Evolutionary conservation across 2,888 invertebrate species (phyloP).

Genomic region (Junonia oenone): DNA sequence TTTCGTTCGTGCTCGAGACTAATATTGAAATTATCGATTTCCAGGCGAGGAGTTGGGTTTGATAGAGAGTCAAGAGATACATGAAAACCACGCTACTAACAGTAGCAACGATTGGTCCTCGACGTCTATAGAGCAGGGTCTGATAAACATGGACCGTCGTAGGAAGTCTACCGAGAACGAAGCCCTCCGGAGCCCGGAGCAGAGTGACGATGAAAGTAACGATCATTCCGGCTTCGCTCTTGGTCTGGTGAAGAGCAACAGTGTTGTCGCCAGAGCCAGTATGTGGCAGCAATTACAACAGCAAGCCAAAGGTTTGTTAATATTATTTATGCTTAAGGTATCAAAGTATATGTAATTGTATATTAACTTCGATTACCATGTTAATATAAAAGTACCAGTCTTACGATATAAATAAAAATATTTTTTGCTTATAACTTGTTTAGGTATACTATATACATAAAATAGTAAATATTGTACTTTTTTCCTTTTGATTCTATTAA

Average conservation of each 20-base stretch:
- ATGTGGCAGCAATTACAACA: slow-evolving; percentile 85
- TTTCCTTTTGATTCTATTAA: too few species aligned
- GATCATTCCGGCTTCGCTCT: slow-evolving; percentile 56
- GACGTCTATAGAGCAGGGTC: slow-evolving; percentile 64
- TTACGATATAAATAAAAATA: too few species aligned
- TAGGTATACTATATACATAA: too few species aligned
- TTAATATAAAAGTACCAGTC: too few species aligned
- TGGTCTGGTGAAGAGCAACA: slow-evolving; percentile 80
- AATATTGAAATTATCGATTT: slow-evolving; percentile 39
- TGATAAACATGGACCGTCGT: slow-evolving; percentile 60
- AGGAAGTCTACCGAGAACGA: slow-evolving; percentile 69
- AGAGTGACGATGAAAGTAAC: slow-evolving; percentile 36
- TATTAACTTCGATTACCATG: too few species aligned
- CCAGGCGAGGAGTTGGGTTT: slow-evolving; percentile 71
- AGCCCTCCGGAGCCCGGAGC: slow-evolving; percentile 45
- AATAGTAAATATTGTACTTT: too few species aligned
- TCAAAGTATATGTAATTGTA: too few species aligned
- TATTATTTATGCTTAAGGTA: too few species aligned
- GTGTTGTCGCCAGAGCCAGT: slow-evolving; percentile 84
- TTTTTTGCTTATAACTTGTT: too few species aligned
- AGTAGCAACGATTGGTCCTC: slow-evolving; percentile 70
- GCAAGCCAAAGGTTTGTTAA: slow-evolving; percentile 82
- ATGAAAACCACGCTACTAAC: slow-evolving; percentile 63
- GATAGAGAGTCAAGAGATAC: slow-evolving; percentile 68
- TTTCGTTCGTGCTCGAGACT: slow-evolving; percentile 31